Base-by-base conservation (phyloP, 2,888 invertebrate genomes). In the Aproaerema taeniolella region DNA sequence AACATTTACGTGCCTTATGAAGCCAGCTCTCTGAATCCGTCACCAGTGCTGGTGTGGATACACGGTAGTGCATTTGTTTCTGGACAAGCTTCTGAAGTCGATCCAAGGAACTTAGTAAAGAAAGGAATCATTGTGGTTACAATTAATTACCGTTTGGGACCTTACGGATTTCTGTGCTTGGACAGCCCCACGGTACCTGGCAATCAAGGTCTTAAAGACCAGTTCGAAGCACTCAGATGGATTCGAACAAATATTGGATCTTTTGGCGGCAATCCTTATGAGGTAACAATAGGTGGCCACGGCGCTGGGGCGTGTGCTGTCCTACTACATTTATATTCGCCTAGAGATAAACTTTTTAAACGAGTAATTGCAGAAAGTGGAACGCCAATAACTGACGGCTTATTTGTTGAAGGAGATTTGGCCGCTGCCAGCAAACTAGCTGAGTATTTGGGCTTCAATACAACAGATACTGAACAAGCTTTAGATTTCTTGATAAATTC, bases 1-100 rank as follows among this genome's bases (percentile, higher is more conserved):
- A 93, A 93, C 59, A 88, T 93, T 0, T 82, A 70, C 43, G 77
- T 80, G 2, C 85, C 85, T 3, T 65, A 58, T 24, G 45, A 50
- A 39, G 83, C 86, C 1, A 74, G 73, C 38, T 57, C 66, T 2
- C 55, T 46, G 9, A 78, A 67, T 41, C 82, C 79, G 2, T 44
- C 83, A 20, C 83, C 86, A 10, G 85, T 86, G 1, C 42, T 85
- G 29, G 73, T 82, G 2, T 86, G 80, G 80, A 68, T 85, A 29
- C 83, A 85, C 29, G 86, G 86, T 10, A 86, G 86, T 26, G 57
- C 54, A 4, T 86, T 80, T 17, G 51, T 41, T 3, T 43, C 43
- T 2, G 85, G 85, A 9, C 71, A 67, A 42, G 75, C 58, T 6
- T 69, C 66, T 7, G 58, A 67, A 17, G 74, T 72, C 31, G 64